Evolutionary conservation across 1,140 invertebrate genomes (phyloP).

Genomic region (Lysiphlebus fabarum): DNA sequence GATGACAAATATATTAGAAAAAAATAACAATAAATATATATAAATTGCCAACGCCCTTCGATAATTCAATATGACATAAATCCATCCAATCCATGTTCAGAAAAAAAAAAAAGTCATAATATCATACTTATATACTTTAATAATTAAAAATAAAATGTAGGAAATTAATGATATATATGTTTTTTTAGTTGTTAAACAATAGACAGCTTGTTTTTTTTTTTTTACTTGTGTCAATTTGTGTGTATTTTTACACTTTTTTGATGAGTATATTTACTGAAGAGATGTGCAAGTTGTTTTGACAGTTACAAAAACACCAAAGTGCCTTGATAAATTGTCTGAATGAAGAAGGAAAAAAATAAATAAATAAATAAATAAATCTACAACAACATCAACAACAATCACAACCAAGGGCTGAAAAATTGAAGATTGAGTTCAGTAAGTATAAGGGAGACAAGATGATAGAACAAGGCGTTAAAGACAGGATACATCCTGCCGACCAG

Average conservation of each 20-base stretch:
- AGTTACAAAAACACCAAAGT: conserved; percentile 45
- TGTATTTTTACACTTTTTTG: conserved; percentile 11
- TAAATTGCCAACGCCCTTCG: conserved; percentile 41
- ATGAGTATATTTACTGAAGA: no score
- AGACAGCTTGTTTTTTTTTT: no score
- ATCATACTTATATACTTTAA: not conserved
- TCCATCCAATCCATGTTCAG: not conserved
- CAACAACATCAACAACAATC: no score
- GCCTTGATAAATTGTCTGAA: conserved; percentile 42
- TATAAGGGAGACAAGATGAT: conserved; percentile 19
- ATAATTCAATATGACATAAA: conserved; percentile 22
- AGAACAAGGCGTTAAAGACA: conserved; percentile 45
- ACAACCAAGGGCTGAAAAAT: no score
- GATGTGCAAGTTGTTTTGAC: conserved; percentile 31
- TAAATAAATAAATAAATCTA: no score
- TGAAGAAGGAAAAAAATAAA: conserved; percentile 34
- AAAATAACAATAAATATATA: conserved; percentile 54
- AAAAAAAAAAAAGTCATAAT: not conserved
- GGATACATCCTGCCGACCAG: conserved; percentile 47
- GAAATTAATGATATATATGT: no score
- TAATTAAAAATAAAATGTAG: not conserved
- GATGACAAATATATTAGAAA: conserved; percentile 56
- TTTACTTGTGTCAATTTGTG: not conserved
- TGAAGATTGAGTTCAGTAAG: conserved; percentile 27
- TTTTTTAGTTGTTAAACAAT: no score